Evolutionary conservation across 2,113 vertebrate species (phyloP), one percentile per base, ranked within the genome.

Genomic region (Hylia prasina): DNA sequence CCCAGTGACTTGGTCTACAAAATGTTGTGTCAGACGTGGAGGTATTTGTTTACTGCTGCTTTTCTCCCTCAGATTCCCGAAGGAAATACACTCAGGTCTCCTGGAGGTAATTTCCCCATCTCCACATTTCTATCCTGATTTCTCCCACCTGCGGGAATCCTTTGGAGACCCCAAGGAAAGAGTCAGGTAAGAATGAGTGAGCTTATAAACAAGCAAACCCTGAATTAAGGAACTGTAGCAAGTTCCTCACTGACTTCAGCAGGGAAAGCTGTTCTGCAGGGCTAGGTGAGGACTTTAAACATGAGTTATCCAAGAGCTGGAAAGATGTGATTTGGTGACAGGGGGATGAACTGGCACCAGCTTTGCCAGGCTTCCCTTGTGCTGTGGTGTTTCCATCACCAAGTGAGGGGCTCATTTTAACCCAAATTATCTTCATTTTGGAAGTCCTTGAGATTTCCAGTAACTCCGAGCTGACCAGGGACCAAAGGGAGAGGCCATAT

Each of bases 161-260:
- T 99, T 99, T 53, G 99, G 99, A 22, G 99, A 99, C 96, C 99
- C 99, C 35, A 99, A 99, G 92, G 99, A 99, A 95, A 98, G 99
- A 97, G 99, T 99, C 97, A 98, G 98, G 99, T 99, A 97, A 96
- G 73, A 51, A 40, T 16, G n/a, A 65, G 27, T 57, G 66, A 58
- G 2, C 47, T 95, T 53, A 47, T 35, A 53, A 77, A 8, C 56
- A 75, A 54, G 28, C 47, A 78, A 78, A 63, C n/a, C 45, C 63
- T 90, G 68, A 80, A 30, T 60, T 63, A 73, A 90, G 17, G 47
- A 68, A 13, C 47, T 57, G 21, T 44, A 73, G 51, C 25, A 24
- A 58, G 33, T 71, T 18, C 24, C 23, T 30, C 3, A 1, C 33
- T 20, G 8, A 10, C 28, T 80, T 6, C 33, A 71, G 51, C 33